Conservation (phyloP, 2,888 invertebrate genomes). For the Phalangium opilio region DNA sequence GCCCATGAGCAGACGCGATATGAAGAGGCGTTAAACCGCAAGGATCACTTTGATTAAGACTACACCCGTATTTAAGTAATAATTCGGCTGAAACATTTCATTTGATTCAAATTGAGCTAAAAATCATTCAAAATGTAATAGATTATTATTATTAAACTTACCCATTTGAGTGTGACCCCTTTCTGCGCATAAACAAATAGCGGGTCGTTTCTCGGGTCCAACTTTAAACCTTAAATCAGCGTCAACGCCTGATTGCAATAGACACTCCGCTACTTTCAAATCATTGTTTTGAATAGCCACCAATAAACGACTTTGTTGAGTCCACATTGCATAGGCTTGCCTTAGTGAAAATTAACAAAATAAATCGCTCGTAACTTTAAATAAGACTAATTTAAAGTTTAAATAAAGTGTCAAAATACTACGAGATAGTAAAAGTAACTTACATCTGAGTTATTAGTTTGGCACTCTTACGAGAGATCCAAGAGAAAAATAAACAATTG, state of each 20-base stretch:
- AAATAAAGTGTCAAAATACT: too few relatives aligned
- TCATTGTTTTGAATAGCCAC: conserved; percentile 22
- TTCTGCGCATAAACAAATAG: conserved; percentile 21
- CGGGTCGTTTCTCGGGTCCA: conserved; percentile 19
- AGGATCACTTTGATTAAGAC: conserved; percentile 22
- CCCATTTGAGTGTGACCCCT: conserved; percentile 20
- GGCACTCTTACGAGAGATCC: too few relatives aligned
- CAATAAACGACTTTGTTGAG: conserved; percentile 8
- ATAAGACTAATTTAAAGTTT: too few relatives aligned
- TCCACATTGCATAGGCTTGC: not conserved
- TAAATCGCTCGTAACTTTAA: too few relatives aligned
- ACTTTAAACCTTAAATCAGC: conserved; percentile 21
- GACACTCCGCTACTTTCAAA: conserved; percentile 10
- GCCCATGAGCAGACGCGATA: conserved; percentile 18
- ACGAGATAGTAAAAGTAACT: too few relatives aligned
- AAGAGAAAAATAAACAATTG: too few relatives aligned
- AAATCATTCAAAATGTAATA: too few relatives aligned
- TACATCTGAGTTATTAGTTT: too few relatives aligned
- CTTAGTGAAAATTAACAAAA: too few relatives aligned
- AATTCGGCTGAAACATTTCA: conserved; percentile 14
- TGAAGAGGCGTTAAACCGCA: conserved; percentile 21
- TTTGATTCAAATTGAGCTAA: not conserved
- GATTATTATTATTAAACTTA: conserved; percentile 7
- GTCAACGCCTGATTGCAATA: conserved; percentile 21
- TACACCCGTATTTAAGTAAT: conserved; percentile 20